phyloP scores from a whole-genome alignment of 1,140 invertebrate species.

The Lordiphosa clarofinis region DNA sequence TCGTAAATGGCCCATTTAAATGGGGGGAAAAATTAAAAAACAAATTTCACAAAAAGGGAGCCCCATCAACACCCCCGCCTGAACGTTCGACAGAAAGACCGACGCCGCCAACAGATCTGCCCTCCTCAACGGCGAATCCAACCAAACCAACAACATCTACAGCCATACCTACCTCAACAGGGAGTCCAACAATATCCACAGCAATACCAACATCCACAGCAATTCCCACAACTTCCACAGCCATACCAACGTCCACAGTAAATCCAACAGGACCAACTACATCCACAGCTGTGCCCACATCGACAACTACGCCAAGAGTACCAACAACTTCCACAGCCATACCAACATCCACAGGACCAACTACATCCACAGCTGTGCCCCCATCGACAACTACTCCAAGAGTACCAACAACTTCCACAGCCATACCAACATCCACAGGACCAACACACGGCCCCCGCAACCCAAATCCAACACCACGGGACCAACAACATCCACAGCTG shows the following conservation, averaged over 20 bases:
- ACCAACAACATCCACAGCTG: background rate
- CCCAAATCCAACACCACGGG: background rate
- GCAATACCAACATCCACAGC: background rate
- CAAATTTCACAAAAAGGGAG: constrained; percentile 7
- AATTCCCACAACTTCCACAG: background rate
- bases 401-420: background rate
- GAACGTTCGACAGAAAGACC: background rate
- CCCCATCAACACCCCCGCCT: background rate
- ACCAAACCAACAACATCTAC: background rate
- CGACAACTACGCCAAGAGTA: background rate
- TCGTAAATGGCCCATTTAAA: constrained; percentile 2
- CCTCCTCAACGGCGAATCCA: constrained; percentile 1
- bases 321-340: background rate
- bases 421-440: background rate
- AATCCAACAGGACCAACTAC: background rate
- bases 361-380: background rate
- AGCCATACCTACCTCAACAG: background rate
- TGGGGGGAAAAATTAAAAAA: constrained; percentile 25
- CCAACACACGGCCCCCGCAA: background rate
- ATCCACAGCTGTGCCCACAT: background rate
- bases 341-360: background rate
- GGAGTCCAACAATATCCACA: background rate
- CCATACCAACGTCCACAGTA: background rate
- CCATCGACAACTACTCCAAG: background rate
- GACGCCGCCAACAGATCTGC: background rate